These are phyloP conservation scores for Petaurus breviceps DNA, from an alignment of 2,113 vertebrate species.

Conservation along the genomic window DNA sequence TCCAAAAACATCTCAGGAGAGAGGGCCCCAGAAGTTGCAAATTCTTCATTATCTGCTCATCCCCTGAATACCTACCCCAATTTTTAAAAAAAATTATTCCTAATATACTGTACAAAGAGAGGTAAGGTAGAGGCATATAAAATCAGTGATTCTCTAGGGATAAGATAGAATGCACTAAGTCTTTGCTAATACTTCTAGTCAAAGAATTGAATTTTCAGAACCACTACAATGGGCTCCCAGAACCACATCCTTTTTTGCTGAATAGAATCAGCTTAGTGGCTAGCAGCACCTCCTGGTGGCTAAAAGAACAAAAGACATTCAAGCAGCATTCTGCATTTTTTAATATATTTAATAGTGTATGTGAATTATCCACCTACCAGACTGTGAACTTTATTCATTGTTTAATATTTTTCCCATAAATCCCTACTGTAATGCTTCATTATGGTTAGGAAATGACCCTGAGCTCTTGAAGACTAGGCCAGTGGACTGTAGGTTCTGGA, in stretches of 20 bases:
- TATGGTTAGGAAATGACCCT: not conserved
- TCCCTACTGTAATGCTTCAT: not conserved
- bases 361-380: not conserved
- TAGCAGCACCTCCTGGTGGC: not conserved
- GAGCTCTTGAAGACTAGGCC: not conserved
- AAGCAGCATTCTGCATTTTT: not conserved
- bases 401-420: not conserved
- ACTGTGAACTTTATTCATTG: not conserved
- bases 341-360: not conserved
- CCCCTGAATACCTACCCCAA: not conserved
- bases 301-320: not conserved
- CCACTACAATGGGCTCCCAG: not conserved
- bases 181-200: not conserved
- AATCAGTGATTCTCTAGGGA: not conserved
- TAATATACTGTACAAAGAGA: not conserved
- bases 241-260: not conserved
- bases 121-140: not conserved
- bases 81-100: not conserved
- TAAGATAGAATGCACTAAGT: not conserved
- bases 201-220: not conserved
- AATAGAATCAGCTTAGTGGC: not conserved
- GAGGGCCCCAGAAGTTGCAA: not conserved
- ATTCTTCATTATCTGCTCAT: not conserved
- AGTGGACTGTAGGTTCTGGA: not conserved
- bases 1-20: not conserved